Conservation (phyloP, 2,888 invertebrate genomes). For the Lasioglossum figueresi region DNA sequence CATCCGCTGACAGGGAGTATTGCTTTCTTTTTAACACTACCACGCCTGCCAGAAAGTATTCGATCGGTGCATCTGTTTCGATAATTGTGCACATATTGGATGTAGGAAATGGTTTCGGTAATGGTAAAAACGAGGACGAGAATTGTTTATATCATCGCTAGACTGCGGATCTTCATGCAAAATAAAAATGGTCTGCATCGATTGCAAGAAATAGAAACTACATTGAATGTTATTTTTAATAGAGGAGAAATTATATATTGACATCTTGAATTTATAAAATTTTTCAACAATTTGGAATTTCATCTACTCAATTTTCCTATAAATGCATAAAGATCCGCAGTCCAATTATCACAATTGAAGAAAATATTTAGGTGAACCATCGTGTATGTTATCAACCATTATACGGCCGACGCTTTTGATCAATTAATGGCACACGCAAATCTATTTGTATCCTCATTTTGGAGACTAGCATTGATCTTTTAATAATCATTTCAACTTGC, state of each 20-base stretch:
- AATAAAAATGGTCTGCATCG: too few species aligned
- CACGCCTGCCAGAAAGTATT: neutral
- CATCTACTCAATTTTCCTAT: too few species aligned
- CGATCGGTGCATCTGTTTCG: neutral
- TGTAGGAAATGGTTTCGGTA: neutral
- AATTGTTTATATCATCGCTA: too few species aligned
- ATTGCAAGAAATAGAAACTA: too few species aligned
- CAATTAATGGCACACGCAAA: neutral
- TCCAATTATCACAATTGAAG: neutral
- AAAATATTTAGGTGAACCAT: neutral
- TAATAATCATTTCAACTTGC: too few species aligned
- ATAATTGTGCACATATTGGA: neutral
- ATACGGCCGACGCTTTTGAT: neutral
- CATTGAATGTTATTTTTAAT: too few species aligned
- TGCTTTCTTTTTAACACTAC: neutral
- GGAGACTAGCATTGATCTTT: too few species aligned
- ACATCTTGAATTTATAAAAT: too few species aligned
- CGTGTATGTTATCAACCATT: neutral
- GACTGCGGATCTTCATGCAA: too few species aligned
- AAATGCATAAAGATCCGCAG: too few species aligned
- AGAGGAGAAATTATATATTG: too few species aligned
- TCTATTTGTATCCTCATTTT: neutral
- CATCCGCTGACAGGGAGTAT: neutral
- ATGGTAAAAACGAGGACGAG: neutral
- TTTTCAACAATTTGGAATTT: too few species aligned